phyloP scores from a whole-genome alignment of 2,888 invertebrate species.

The Dolichomitus sp. region DNA sequence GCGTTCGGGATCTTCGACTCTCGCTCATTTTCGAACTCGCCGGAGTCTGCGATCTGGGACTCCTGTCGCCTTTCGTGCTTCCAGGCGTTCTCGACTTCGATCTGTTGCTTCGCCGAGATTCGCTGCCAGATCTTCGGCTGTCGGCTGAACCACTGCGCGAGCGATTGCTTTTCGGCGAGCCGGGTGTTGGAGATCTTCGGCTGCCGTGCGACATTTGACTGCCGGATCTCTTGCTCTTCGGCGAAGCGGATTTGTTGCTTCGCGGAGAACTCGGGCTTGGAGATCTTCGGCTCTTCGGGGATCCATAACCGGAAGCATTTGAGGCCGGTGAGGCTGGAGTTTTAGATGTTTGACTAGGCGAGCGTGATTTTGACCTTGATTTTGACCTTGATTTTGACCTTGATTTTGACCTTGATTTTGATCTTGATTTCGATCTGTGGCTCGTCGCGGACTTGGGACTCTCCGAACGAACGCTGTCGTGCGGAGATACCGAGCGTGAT shows the following conservation, averaged over 20 bases:
- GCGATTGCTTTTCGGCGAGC: constrained; percentile 72
- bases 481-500: constrained; percentile 77
- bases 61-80: constrained; percentile 32
- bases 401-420: constrained; percentile 64
- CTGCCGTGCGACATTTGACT: constrained; percentile 82
- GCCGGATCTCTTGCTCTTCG: constrained; percentile 78
- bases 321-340: constrained; percentile 76
- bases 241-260: constrained; percentile 69
- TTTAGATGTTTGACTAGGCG: constrained; percentile 83
- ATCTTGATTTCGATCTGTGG: constrained; percentile 60
- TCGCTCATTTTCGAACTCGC: constrained; percentile 62
- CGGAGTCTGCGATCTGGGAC: constrained; percentile 56
- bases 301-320: constrained; percentile 80
- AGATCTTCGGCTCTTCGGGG: constrained; percentile 72
- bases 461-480: constrained; percentile 76
- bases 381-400: constrained; percentile 65
- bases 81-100: constrained; percentile 67
- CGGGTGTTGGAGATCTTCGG: constrained; percentile 77
- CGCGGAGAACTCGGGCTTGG: constrained; percentile 72
- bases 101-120: constrained; percentile 69
- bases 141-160: constrained; percentile 70
- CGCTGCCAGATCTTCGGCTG: constrained; percentile 70
- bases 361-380: constrained; percentile 72
- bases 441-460: constrained; percentile 80
- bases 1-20: constrained; percentile 64